Conservation (phyloP, 2,888 invertebrate genomes). For the Coenonympha arcania region DNA sequence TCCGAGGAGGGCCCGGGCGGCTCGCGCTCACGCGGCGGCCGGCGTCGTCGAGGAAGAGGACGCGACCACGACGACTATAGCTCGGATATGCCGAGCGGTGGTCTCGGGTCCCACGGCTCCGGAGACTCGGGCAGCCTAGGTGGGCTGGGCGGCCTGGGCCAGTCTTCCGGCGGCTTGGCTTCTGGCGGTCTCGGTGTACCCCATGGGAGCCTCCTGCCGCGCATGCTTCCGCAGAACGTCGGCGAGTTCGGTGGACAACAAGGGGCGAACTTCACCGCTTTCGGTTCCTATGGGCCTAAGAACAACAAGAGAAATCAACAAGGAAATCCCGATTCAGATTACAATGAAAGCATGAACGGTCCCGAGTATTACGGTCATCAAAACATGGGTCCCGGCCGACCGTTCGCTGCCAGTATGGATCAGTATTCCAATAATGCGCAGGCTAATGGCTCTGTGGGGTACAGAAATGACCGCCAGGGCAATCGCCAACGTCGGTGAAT, state of each 20-base stretch:
- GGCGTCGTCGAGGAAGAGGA: slow-evolving; percentile 65
- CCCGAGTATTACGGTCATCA: slow-evolving; percentile 50
- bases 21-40: slow-evolving; percentile 46
- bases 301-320: slow-evolving; percentile 41
- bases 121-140: slow-evolving; percentile 38
- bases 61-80: slow-evolving; percentile 52
- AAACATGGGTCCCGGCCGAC: slow-evolving; percentile 57
- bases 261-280: slow-evolving; percentile 65
- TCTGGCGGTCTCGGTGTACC: slow-evolving; percentile 66
- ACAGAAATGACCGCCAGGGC: slow-evolving; percentile 70
- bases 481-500: slow-evolving; percentile 68
- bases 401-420: slow-evolving; percentile 43
- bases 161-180: slow-evolving; percentile 45
- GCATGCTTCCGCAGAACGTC: slow-evolving; percentile 58
- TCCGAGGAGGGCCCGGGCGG: slow-evolving; percentile 34
- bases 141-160: slow-evolving; percentile 44
- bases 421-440: slow-evolving; percentile 49
- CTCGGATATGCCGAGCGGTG: slow-evolving; percentile 42
- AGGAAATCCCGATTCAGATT: slow-evolving; percentile 39
- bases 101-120: slow-evolving; percentile 38
- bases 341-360: slow-evolving; percentile 39
- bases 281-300: slow-evolving; percentile 60
- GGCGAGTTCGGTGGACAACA: slow-evolving; percentile 48
- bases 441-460: slow-evolving; percentile 69
- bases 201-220: slow-evolving; percentile 66